Conservation (phyloP, 2,797 vertebrate genomes). For the Oreochromis grahami region DNA sequence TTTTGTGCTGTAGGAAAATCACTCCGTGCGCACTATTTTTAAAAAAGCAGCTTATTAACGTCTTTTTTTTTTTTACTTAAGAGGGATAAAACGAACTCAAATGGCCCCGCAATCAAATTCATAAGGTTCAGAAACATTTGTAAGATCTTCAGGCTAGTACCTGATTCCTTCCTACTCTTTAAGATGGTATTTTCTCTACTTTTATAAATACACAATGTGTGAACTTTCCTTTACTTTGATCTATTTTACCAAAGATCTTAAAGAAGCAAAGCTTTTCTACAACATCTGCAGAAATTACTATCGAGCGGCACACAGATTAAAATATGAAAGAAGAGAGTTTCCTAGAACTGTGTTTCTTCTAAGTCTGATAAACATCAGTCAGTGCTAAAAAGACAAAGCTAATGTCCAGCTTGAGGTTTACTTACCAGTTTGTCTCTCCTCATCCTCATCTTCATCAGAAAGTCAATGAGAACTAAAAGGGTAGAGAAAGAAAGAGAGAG, state of each 20-base stretch:
- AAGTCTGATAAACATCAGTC: background rate
- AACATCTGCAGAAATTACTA: background rate
- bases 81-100: background rate
- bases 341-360: background rate
- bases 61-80: background rate
- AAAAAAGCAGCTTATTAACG: background rate
- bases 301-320: background rate
- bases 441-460: constrained; percentile 49
- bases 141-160: background rate
- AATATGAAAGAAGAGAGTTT: background rate
- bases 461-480: constrained; percentile 27
- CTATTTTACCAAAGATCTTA: background rate
- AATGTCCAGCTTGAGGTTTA: constrained; percentile 9
- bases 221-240: background rate
- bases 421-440: constrained; percentile 52
- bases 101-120: background rate
- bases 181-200: background rate
- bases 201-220: background rate
- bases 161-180: background rate
- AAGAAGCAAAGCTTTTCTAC: background rate
- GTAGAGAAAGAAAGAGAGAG: constrained; percentile 16
- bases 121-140: background rate
- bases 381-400: background rate
- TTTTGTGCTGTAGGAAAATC: background rate
- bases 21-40: background rate